A percentile compares a stretch with the other conserved stretches of the same genome.
Evolutionary conservation across 2,113 vertebrate genomes (phyloP).

Genomic region (Rhinichthys klamathensis): DNA sequence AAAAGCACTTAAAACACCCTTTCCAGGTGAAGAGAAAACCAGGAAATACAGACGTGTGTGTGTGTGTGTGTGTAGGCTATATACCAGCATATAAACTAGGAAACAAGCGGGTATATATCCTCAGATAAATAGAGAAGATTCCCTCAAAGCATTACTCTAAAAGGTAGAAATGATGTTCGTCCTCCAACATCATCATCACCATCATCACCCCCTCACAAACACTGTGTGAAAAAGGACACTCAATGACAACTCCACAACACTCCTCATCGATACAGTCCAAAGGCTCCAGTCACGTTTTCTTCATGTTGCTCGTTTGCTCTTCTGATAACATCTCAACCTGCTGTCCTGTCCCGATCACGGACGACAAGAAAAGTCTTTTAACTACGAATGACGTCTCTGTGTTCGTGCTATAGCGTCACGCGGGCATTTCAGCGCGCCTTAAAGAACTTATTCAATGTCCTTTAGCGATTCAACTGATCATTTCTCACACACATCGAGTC

Average conservation of each 20-base stretch:
- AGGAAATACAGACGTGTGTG: not conserved
- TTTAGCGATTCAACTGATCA: not conserved
- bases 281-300: not conserved
- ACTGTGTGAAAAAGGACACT: not conserved
- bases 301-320: not conserved
- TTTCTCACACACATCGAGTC: not conserved
- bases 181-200: not conserved
- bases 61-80: no score
- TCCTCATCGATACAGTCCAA: not conserved
- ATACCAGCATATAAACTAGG: not conserved
- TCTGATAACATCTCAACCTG: not conserved
- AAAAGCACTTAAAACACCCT: constrained; percentile 1
- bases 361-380: not conserved
- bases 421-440: not conserved
- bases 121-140: not conserved
- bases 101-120: not conserved
- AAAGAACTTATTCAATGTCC: not conserved
- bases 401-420: not conserved
- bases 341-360: not conserved
- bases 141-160: no score
- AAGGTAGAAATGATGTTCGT: not conserved
- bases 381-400: not conserved
- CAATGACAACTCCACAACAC: constrained; percentile 22
- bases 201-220: not conserved
- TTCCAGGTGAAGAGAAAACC: not conserved